These are phyloP conservation scores for Sardina pilchardus DNA, from an alignment of 2,113 vertebrate species.

Conservation along the genomic window DNA sequence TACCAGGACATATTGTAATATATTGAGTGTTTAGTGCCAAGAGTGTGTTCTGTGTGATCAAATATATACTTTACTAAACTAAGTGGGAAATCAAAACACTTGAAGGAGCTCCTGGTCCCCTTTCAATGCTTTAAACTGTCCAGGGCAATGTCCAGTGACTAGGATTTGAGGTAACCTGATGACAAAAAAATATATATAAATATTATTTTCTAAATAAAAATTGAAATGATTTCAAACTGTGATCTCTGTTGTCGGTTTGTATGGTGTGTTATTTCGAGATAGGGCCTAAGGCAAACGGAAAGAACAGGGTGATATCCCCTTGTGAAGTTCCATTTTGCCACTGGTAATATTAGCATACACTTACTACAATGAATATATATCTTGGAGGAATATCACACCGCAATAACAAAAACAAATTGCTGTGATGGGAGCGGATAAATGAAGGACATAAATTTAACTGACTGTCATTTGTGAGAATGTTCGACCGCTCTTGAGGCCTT, in stretches of 20 bases:
- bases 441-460: background rate
- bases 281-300: background rate
- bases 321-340: background rate
- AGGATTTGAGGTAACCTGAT: slow-evolving; percentile 28
- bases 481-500: background rate
- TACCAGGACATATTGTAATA: slow-evolving; percentile 47
- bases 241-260: background rate
- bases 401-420: background rate
- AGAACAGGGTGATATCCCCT: background rate
- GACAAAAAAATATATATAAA: slow-evolving; percentile 30
- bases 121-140: slow-evolving; percentile 21
- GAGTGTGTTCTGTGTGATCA: slow-evolving; percentile 50
- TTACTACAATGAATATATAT: background rate
- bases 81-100: slow-evolving; percentile 28
- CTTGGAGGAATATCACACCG: background rate
- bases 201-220: slow-evolving; percentile 52
- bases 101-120: slow-evolving; percentile 24
- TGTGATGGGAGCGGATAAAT: background rate
- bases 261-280: background rate
- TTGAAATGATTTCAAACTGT: background rate
- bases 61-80: slow-evolving; percentile 50
- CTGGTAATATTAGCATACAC: background rate
- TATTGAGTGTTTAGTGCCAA: slow-evolving; percentile 54
- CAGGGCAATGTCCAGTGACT: slow-evolving; percentile 19
- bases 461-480: background rate